These are phyloP conservation scores for Tortricodes alternella DNA, from an alignment of 2,888 invertebrate genomes.

Conservation along the genomic window DNA sequence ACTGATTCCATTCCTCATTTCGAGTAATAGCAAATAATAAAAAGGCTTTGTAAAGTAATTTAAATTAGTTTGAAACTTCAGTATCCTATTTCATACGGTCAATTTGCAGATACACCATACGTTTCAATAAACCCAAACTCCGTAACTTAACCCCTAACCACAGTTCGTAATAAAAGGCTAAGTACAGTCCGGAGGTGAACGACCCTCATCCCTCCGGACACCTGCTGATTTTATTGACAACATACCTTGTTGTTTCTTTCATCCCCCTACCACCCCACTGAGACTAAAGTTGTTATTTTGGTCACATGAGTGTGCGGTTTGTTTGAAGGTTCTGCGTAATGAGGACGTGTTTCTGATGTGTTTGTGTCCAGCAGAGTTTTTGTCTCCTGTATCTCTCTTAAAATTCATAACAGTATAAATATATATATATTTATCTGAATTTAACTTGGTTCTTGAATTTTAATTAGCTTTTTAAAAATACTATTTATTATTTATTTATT, in stretches of 20 bases:
- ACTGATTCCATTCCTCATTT: too few relatives aligned
- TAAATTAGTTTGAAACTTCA: not conserved
- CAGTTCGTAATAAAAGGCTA: slow-evolving; percentile 49
- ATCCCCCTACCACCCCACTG: slow-evolving; percentile 50
- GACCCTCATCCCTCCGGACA: slow-evolving; percentile 68
- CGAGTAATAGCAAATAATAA: not conserved
- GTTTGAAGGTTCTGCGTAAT: slow-evolving; percentile 16
- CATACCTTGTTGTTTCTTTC: slow-evolving; percentile 69
- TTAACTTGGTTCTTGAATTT: too few relatives aligned
- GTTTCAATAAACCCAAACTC: slow-evolving; percentile 30
- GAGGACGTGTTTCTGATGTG: slow-evolving; percentile 24
- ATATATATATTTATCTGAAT: too few relatives aligned
- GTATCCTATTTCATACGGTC: slow-evolving; percentile 9
- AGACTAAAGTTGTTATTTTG: slow-evolving; percentile 35
- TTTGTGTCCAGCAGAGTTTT: slow-evolving; percentile 12
- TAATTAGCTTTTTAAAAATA: too few relatives aligned
- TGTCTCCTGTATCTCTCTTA: too few relatives aligned
- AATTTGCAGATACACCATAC: slow-evolving; percentile 24
- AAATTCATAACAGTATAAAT: too few relatives aligned
- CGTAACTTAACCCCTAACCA: slow-evolving; percentile 41
- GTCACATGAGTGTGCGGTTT: slow-evolving; percentile 24
- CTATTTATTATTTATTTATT: too few relatives aligned
- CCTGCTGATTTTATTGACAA: slow-evolving; percentile 80
- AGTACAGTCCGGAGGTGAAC: slow-evolving; percentile 54
- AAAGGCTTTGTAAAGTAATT: slow-evolving; percentile 3